A percentile compares a stretch with the other conserved stretches of the same genome.
These are phyloP conservation scores for Busseola fusca DNA, from an alignment of 2,888 invertebrate genomes.

Conservation along the genomic window DNA sequence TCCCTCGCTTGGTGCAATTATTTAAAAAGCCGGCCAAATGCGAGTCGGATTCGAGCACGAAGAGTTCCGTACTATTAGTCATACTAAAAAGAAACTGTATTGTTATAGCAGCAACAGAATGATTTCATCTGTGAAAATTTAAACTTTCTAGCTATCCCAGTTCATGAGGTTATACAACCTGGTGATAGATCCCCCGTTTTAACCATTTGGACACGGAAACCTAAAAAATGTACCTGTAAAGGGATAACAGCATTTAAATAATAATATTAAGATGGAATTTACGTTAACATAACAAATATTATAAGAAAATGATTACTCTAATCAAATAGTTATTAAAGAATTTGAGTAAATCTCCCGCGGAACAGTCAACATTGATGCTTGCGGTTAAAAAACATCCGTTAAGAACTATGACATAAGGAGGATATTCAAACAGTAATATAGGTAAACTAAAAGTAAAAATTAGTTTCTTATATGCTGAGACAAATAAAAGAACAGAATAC, in stretches of 20 bases:
- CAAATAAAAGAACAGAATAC: not conserved
- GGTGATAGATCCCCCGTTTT: too few species aligned
- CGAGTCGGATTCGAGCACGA: too few species aligned
- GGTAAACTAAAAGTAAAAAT: not conserved
- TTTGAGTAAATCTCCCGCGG: not conserved
- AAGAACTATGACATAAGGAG: not conserved
- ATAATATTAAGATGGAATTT: conserved; percentile 13
- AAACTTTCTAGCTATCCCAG: too few species aligned
- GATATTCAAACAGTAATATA: not conserved
- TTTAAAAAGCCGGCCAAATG: too few species aligned
- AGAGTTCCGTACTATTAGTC: too few species aligned
- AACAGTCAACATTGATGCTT: conserved; percentile 3
- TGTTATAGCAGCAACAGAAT: too few species aligned
- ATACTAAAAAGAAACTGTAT: too few species aligned
- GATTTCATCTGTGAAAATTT: too few species aligned
- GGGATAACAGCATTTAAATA: not conserved
- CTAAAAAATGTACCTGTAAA: not conserved
- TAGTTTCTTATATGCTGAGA: not conserved
- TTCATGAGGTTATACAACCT: too few species aligned
- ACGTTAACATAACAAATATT: conserved; percentile 8
- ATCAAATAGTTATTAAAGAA: conserved; percentile 16
- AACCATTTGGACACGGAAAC: too few species aligned
- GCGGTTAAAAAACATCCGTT: conserved; percentile 15
- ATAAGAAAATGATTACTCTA: conserved; percentile 29
- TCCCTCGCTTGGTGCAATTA: too few species aligned